Evolutionary conservation across 2,113 vertebrate species (phyloP).

Genomic region (Eira barbara): DNA sequence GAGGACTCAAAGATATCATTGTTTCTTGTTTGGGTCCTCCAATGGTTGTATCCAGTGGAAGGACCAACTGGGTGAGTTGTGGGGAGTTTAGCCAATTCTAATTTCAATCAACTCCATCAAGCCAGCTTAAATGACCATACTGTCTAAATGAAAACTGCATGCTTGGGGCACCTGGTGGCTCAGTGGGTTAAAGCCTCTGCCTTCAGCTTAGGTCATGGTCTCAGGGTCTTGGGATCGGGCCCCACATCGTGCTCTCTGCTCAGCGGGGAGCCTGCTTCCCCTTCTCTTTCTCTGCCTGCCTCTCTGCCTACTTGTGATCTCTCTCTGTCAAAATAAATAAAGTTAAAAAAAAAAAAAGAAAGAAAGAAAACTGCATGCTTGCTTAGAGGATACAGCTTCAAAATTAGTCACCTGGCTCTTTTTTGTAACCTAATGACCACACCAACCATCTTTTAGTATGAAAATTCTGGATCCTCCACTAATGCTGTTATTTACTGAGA

Average conservation of each 20-base stretch:
- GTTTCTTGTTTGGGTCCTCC: background rate
- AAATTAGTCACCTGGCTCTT: background rate
- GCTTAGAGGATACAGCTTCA: background rate
- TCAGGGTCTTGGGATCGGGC: too few species aligned
- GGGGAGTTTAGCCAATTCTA: background rate
- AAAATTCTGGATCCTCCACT: background rate
- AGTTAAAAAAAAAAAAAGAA: too few species aligned
- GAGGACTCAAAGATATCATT: background rate
- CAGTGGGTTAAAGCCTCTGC: too few species aligned
- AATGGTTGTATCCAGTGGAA: background rate
- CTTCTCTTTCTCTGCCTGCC: too few species aligned
- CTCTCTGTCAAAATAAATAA: too few species aligned
- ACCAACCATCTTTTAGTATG: background rate
- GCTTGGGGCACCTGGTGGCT: background rate
- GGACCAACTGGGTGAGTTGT: background rate
- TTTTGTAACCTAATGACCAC: background rate
- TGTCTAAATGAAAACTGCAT: background rate
- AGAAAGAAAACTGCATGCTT: background rate
- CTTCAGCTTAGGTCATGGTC: too few species aligned
- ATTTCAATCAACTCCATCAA: background rate
- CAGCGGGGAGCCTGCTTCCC: too few species aligned
- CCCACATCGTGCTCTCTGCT: too few species aligned
- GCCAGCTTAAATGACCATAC: background rate
- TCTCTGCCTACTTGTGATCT: too few species aligned
- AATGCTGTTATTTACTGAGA: background rate